Percentiles rank a stretch among this genome's conserved stretches.
phyloP scores from a whole-genome alignment of 2,797 vertebrate genomes.

The Echeneis naucrates region DNA sequence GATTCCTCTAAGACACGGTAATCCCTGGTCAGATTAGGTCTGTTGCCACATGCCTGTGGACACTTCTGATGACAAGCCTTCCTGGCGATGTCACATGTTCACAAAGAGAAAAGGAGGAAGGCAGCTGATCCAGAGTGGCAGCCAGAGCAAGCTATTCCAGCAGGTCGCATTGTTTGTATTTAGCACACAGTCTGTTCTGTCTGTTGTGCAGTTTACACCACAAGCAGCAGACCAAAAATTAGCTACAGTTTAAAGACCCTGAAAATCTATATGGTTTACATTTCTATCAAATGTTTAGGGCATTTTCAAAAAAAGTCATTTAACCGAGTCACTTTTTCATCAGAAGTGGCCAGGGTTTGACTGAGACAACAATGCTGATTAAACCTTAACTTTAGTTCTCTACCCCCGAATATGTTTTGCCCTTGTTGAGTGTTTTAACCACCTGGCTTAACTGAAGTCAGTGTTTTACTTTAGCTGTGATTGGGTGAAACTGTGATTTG shows the following conservation, averaged over 20 bases:
- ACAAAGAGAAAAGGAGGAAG: slow-evolving; percentile 2
- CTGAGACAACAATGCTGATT: no score
- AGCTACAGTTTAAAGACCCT: neutral
- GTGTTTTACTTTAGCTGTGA: no score
- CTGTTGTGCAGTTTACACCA: neutral
- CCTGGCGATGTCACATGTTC: slow-evolving; percentile 54
- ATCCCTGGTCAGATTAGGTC: slow-evolving; percentile 77
- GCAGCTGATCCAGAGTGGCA: slow-evolving; percentile 1
- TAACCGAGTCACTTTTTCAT: neutral
- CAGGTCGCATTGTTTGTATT: neutral
- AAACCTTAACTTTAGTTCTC: no score
- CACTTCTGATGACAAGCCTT: slow-evolving; percentile 48
- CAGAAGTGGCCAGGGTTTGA: no score
- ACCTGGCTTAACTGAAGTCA: neutral
- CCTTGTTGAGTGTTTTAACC: neutral
- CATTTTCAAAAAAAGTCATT: neutral
- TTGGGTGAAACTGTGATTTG: neutral
- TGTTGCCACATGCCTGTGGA: slow-evolving; percentile 54
- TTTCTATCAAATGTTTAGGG: no score
- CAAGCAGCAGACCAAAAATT: neutral
- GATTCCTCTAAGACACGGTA: slow-evolving; percentile 75
- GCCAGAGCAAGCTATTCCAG: neutral
- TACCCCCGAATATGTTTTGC: neutral
- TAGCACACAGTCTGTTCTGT: neutral
- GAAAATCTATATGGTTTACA: neutral